Base-by-base conservation (phyloP, 2,797 vertebrate species). In the Aulostomus chinensis region DNA sequence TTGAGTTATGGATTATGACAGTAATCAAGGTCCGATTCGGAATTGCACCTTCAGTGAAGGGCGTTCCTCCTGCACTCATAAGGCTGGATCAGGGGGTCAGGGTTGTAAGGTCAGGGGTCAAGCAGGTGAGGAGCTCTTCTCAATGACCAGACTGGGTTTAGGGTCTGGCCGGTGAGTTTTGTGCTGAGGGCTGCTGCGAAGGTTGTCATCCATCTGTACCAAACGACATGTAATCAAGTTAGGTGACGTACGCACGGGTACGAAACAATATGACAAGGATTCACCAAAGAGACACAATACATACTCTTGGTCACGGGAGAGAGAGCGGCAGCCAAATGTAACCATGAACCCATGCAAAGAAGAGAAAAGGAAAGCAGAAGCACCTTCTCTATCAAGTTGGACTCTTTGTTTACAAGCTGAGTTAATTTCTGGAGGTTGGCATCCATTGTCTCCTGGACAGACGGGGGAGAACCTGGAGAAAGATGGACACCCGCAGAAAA, bases 371-470 rank as follows among this genome's bases (percentile, higher is more conserved):
- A 76, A 80, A 90, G 39, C 73, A 83, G 86, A 87, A 80, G 88
- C 86, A 99, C 97, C 97, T 99, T 99, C 90, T 99, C 96, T 90
- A 99, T 99, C 82, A 99, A 89, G 92, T 95, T 99, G 92, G 96
- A 98, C 80, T 99, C 97, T 93, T 99, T 98, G 92, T 98, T 97
- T 93, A 99, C 96, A 92, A 99, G 97, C 58, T 99, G 96, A 61
- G 96, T 98, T 89, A 99, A 93, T 93, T 98, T 99, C 93, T 95
- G 95, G 30, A 99, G 93, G 89, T 99, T 98, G 85, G 94, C 95
- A 81, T 99, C 97, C 86, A 94, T 86, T 32, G 81, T 86, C 80
- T 98, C 94, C 87, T 94, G 94, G 88, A 91, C 90, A 85, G 89
- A 68, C 12, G 88, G 81, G 76, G 88, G 86, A 63, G 88, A 74